A percentile compares a stretch with the other conserved stretches of the same genome.
These are phyloP conservation scores for Erythrocercus mccallii DNA, from an alignment of 2,113 vertebrate genomes.

Conservation along the genomic window DNA sequence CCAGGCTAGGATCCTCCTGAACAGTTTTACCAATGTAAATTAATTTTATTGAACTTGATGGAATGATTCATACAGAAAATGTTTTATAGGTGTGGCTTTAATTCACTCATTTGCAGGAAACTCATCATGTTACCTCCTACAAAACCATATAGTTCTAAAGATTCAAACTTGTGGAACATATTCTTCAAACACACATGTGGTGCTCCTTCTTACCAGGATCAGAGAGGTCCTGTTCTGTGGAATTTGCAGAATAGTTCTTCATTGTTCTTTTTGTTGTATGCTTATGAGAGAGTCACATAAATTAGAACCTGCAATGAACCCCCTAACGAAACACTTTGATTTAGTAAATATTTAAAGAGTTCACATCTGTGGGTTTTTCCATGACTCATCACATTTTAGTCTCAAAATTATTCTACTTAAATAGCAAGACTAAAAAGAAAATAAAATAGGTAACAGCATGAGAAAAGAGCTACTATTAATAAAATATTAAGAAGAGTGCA, in stretches of 20 bases:
- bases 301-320: neutral
- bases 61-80: neutral
- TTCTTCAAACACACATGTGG: rapidly evolving
- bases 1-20: neutral
- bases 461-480: neutral
- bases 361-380: neutral
- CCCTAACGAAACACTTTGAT: neutral
- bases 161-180: neutral
- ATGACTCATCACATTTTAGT: neutral
- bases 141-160: neutral
- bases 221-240: neutral
- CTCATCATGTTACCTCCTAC: neutral
- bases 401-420: neutral
- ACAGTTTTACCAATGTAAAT: neutral
- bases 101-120: neutral
- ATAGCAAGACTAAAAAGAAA: neutral
- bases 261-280: neutral
- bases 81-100: neutral
- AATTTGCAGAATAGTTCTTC: neutral
- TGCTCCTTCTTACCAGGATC: neutral
- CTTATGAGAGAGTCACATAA: neutral
- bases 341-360: neutral
- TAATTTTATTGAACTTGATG: neutral
- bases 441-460: rapidly evolving
- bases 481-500: neutral